Evolutionary conservation across 1,140 invertebrate species (phyloP).

Genomic region (Drosophila asahinai): DNA sequence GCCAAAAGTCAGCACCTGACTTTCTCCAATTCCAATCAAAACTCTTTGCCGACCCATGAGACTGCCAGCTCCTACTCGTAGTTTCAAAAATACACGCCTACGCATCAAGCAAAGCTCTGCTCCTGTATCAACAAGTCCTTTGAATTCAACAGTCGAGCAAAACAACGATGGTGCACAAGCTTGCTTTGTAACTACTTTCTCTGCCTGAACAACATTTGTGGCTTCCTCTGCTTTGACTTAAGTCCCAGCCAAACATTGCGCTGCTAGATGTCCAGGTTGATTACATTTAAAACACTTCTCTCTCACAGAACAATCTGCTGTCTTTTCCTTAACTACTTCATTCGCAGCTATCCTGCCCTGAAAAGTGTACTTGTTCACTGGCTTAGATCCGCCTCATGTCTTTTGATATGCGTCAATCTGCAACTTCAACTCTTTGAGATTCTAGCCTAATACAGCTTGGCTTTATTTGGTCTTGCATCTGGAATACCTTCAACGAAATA

Average conservation of each 20-base stretch:
- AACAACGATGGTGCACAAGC: not conserved
- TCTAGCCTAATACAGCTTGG: no score
- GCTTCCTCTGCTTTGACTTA: not conserved
- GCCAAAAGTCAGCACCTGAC: no score
- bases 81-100: not conserved
- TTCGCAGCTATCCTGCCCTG: not conserved
- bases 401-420: not conserved
- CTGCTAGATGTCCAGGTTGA: not conserved
- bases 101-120: no score
- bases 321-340: not conserved
- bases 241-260: not conserved
- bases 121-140: not conserved
- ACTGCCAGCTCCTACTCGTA: no score
- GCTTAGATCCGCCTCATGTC: not conserved
- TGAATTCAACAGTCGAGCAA: not conserved
- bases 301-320: not conserved
- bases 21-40: no score
- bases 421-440: no score
- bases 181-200: not conserved
- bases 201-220: not conserved
- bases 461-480: no score
- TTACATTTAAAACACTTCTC: conserved; percentile 2
- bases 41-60: no score
- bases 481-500: not conserved
- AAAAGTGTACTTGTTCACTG: not conserved